Evolutionary conservation across 2,113 vertebrate genomes (phyloP).

Genomic region (Podarcis raffonei): DNA sequence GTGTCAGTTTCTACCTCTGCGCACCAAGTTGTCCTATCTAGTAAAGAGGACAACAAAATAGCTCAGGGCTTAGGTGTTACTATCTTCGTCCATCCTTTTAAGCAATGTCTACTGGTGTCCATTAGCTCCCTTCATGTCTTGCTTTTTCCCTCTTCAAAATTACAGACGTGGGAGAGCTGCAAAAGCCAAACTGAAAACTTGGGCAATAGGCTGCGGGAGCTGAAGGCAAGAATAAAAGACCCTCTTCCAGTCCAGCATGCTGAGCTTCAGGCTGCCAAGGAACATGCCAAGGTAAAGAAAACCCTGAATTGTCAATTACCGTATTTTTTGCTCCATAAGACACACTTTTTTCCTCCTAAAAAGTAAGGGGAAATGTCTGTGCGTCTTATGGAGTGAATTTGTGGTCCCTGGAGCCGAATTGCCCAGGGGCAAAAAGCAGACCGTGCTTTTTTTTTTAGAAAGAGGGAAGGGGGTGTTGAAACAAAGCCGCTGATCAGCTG

Average conservation of each 20-base stretch:
- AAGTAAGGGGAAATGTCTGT: no score
- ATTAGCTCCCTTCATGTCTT: conserved; percentile 17
- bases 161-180: conserved; percentile 85
- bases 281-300: conserved; percentile 79
- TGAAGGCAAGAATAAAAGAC: conserved; percentile 77
- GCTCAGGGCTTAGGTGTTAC: not conserved
- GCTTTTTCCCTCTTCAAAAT: conserved; percentile 45
- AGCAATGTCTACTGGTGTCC: conserved; percentile 1
- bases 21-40: not conserved
- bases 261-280: conserved; percentile 76
- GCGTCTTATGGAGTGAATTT: no score
- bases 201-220: conserved; percentile 70
- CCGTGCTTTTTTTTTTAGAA: no score
- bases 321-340: no score
- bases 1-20: not conserved
- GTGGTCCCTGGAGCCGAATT: no score
- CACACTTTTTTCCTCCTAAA: no score
- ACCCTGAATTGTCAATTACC: not conserved
- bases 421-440: no score
- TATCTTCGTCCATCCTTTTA: not conserved
- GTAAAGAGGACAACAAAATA: not conserved
- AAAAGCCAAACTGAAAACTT: conserved; percentile 76
- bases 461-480: no score
- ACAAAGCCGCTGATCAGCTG: no score
- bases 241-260: conserved; percentile 80